Evolutionary conservation across 2,797 vertebrate species (phyloP).

Genomic region (Myotis findleyi): DNA sequence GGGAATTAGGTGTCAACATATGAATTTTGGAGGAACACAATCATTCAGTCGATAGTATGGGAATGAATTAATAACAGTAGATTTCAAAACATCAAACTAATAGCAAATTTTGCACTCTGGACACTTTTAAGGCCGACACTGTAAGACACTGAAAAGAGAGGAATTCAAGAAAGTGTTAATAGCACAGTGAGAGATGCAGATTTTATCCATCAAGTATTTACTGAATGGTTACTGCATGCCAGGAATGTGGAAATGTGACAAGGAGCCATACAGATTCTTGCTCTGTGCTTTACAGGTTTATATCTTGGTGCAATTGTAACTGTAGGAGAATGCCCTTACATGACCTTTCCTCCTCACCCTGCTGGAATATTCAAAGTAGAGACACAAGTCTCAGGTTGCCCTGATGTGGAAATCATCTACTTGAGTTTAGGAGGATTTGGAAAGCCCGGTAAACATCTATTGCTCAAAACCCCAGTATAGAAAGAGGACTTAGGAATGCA

Average conservation of each 20-base stretch:
- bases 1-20: background rate
- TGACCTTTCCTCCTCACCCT: background rate
- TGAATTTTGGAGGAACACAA: background rate
- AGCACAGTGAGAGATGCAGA: background rate
- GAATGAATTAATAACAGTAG: background rate
- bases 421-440: background rate
- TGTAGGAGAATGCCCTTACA: background rate
- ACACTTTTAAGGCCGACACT: background rate
- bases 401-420: conserved; percentile 9
- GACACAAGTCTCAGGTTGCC: conserved; percentile 39
- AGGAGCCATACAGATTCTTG: background rate
- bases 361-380: background rate
- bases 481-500: background rate
- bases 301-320: background rate
- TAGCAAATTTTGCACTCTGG: background rate
- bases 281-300: background rate
- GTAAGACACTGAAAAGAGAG: background rate
- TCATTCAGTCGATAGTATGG: background rate
- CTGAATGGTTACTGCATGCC: background rate
- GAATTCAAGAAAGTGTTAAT: background rate
- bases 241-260: background rate
- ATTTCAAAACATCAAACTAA: conserved; percentile 11
- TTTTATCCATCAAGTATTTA: background rate
- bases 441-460: background rate
- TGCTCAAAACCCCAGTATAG: background rate